Evolutionary conservation across 2,888 invertebrate species (phyloP).

Genomic region (Agonum fuliginosum): DNA sequence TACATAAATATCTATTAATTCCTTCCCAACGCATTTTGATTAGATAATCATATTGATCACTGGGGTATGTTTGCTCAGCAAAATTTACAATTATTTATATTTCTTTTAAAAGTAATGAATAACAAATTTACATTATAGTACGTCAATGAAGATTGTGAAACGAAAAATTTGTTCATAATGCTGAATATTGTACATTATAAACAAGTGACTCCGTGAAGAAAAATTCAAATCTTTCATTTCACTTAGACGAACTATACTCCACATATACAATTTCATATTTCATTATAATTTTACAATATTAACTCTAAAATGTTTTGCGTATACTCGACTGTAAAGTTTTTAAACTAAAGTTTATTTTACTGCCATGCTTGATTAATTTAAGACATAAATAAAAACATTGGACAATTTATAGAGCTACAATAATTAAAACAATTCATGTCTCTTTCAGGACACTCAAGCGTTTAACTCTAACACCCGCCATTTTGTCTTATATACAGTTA

Average conservation of each 20-base stretch:
- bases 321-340: slow-evolving; percentile 5
- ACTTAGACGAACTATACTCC: slow-evolving; percentile 29
- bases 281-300: slow-evolving; percentile 11
- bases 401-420: slow-evolving; percentile 35
- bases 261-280: slow-evolving; percentile 26
- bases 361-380: slow-evolving; percentile 25
- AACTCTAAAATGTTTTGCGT: neutral
- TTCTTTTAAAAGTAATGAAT: no score
- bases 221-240: neutral
- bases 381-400: slow-evolving; percentile 31
- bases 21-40: no score
- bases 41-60: slow-evolving; percentile 16
- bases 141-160: neutral
- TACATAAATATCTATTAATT: no score
- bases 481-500: slow-evolving; percentile 52
- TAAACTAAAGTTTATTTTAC: slow-evolving; percentile 20
- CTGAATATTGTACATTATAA: slow-evolving; percentile 5
- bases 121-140: no score
- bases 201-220: neutral
- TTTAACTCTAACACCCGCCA: slow-evolving; percentile 49
- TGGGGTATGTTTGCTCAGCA: slow-evolving; percentile 6
- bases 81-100: no score
- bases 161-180: neutral
- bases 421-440: slow-evolving; percentile 43
- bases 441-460: slow-evolving; percentile 53